Evolutionary conservation across 2,113 vertebrate species (phyloP).

Genomic region (Equus przewalskii): DNA sequence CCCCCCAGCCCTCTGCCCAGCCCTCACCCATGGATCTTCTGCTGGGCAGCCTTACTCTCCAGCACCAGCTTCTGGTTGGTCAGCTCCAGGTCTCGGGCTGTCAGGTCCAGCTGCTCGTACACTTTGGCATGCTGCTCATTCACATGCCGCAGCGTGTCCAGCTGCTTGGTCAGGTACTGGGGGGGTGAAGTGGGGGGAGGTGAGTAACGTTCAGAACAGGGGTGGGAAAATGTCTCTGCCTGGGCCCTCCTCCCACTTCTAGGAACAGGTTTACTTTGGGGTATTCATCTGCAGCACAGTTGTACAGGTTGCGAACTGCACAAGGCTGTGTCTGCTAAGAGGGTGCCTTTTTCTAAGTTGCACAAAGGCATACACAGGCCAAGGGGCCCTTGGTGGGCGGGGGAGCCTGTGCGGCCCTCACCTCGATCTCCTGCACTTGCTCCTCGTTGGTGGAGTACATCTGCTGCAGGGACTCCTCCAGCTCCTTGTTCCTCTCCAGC

Average conservation of each 20-base stretch:
- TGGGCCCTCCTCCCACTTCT: not conserved
- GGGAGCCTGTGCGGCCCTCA: constrained; percentile 66
- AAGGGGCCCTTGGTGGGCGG: accelerated
- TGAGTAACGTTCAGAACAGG: not conserved
- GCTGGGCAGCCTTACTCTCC: constrained; percentile 97
- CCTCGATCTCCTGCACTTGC: constrained; percentile 98
- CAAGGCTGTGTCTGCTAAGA: not conserved
- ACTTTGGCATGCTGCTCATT: constrained; percentile 99
- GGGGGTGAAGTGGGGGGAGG: not conserved
- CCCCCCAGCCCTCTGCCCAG: not conserved
- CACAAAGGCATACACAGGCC: not conserved
- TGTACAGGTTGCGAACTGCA: not conserved
- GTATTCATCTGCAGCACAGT: not conserved
- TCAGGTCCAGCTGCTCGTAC: constrained; percentile 98
- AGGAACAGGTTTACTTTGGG: not conserved
- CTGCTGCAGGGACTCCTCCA: constrained; percentile 98
- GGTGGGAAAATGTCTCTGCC: not conserved
- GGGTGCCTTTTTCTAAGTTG: not conserved
- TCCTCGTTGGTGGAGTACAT: constrained; percentile 95
- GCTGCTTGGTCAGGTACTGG: constrained; percentile 97
- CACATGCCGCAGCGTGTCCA: constrained; percentile 96
- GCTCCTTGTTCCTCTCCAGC: constrained; percentile 97
- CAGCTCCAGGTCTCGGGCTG: constrained; percentile 96
- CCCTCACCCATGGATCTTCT: constrained; percentile 96
- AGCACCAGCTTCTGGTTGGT: constrained; percentile 96